Evolutionary conservation across 2,797 vertebrate species (phyloP).

Genomic region (Dryobates pubescens): DNA sequence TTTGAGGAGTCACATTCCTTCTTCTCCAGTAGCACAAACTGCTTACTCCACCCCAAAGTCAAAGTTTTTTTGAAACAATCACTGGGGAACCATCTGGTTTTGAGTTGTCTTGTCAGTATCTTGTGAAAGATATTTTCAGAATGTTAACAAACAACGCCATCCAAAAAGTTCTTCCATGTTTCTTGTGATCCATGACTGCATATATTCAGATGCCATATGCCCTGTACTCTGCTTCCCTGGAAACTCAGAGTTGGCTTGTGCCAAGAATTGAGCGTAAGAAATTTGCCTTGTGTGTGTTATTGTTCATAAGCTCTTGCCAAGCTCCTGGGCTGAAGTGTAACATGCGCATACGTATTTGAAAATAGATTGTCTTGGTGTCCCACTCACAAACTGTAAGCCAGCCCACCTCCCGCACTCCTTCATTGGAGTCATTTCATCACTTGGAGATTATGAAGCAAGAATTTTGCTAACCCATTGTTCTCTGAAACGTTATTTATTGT

Average conservation of each 20-base stretch:
- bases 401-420: not conserved
- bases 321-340: not conserved
- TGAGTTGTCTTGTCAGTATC: constrained; percentile 44
- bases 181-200: constrained; percentile 6
- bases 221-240: constrained; percentile 22
- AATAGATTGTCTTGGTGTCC: constrained; percentile 31
- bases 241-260: constrained; percentile 8
- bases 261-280: constrained; percentile 20
- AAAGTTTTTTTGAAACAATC: constrained; percentile 36
- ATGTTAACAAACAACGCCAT: constrained; percentile 20
- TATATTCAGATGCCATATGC: constrained; percentile 55
- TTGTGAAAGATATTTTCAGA: constrained; percentile 36
- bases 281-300: not conserved
- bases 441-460: not conserved
- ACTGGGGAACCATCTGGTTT: constrained; percentile 40
- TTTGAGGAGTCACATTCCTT: constrained; percentile 26
- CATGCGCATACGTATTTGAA: not conserved
- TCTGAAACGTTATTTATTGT: not conserved
- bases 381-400: not conserved
- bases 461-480: not conserved
- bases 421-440: not conserved
- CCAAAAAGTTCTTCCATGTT: constrained; percentile 42
- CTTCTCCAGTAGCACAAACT: constrained; percentile 19
- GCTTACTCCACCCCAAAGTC: constrained; percentile 8
- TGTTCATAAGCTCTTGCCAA: constrained; percentile 29